These are phyloP conservation scores for Zapornia atra DNA, from an alignment of 2,113 vertebrate species.

Conservation along the genomic window DNA sequence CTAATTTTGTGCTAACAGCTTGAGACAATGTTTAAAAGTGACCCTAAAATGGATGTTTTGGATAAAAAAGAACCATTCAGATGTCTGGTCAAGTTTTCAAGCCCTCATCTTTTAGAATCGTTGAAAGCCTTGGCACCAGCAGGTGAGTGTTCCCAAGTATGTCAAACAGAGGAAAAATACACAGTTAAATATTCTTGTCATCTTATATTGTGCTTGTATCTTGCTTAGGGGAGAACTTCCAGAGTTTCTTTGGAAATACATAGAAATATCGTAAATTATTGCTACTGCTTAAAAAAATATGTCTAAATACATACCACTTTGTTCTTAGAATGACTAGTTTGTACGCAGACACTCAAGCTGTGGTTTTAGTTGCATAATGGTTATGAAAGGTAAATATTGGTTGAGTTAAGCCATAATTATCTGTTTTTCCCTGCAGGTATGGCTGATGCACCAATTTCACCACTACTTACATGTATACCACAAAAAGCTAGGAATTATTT, in stretches of 20 bases:
- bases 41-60: constrained; percentile 69
- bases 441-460: constrained; percentile 86
- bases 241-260: neutral
- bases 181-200: neutral
- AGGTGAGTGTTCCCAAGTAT: constrained; percentile 72
- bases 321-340: neutral
- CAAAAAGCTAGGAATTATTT: constrained; percentile 90
- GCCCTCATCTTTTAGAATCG: constrained; percentile 89
- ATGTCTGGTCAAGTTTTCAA: constrained; percentile 89
- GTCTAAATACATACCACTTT: neutral
- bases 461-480: constrained; percentile 89
- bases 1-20: constrained; percentile 78
- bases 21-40: constrained; percentile 86
- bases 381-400: neutral
- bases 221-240: neutral
- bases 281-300: neutral
- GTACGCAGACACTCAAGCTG: neutral
- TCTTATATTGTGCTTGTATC: neutral
- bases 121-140: constrained; percentile 83
- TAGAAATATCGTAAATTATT: neutral
- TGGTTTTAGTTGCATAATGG: neutral
- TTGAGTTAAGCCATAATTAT: neutral
- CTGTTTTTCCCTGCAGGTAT: constrained; percentile 79
- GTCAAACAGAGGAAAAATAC: neutral
- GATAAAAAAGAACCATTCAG: constrained; percentile 80